These are phyloP conservation scores for Orchesella flavescens DNA, from an alignment of 2,888 invertebrate species.

Conservation along the genomic window DNA sequence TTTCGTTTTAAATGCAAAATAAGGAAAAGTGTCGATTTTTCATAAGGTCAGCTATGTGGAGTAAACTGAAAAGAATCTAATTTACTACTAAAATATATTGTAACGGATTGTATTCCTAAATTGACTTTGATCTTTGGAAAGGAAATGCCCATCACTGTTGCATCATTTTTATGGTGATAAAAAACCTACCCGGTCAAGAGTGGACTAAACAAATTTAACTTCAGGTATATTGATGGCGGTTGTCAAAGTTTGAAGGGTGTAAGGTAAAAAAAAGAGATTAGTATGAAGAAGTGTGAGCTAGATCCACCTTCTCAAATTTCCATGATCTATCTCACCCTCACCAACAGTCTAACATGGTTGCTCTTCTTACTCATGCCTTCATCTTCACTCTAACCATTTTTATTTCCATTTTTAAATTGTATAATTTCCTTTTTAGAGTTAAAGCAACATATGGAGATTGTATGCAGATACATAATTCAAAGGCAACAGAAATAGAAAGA, in stretches of 20 bases:
- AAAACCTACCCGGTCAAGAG: neutral
- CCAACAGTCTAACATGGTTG: too few relatives aligned
- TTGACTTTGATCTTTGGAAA: neutral
- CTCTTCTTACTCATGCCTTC: too few relatives aligned
- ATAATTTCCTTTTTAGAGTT: neutral
- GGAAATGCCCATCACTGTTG: neutral
- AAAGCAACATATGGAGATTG: neutral
- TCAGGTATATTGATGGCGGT: too few relatives aligned
- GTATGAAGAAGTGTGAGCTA: too few relatives aligned
- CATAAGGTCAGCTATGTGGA: neutral
- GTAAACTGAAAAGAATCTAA: neutral
- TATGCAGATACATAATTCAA: too few relatives aligned
- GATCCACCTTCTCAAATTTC: too few relatives aligned
- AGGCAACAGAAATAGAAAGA: neutral
- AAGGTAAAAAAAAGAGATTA: too few relatives aligned
- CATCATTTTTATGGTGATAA: too few relatives aligned
- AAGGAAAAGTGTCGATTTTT: constrained; percentile 45
- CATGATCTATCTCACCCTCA: too few relatives aligned
- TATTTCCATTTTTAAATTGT: neutral
- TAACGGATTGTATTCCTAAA: too few relatives aligned
- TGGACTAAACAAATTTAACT: neutral
- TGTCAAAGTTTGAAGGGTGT: too few relatives aligned
- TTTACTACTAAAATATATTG: neutral
- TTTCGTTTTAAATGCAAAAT: constrained; percentile 52
- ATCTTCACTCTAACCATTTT: too few relatives aligned